A percentile compares a stretch with the other conserved stretches of the same genome.
Conservation (phyloP, 2,113 vertebrate genomes). For the Hipposideros armiger region DNA sequence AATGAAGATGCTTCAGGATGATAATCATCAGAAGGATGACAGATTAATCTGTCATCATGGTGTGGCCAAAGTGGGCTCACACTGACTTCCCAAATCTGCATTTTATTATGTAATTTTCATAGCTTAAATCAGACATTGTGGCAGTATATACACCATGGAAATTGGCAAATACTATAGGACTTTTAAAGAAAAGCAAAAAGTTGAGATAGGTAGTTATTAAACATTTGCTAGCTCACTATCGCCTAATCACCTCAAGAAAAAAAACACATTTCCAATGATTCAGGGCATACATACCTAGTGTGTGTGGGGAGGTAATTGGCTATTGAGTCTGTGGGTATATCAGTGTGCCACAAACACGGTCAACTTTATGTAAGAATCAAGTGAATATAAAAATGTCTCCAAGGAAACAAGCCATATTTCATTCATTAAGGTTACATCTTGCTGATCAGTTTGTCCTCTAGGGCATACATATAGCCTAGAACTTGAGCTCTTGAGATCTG, state of each 20-base stretch:
- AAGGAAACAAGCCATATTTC: background rate
- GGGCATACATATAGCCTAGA: background rate
- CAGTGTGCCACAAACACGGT: background rate
- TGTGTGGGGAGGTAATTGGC: background rate
- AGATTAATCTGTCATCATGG: background rate
- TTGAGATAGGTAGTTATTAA: background rate
- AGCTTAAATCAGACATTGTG: background rate
- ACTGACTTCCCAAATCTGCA: background rate
- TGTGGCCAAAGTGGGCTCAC: background rate
- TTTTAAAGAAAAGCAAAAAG: background rate
- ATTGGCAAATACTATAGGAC: background rate
- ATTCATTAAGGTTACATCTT: background rate
- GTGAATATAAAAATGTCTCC: background rate
- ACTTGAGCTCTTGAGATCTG: background rate
- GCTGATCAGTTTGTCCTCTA: background rate
- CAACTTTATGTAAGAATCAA: background rate
- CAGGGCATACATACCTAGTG: background rate
- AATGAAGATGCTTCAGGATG: background rate
- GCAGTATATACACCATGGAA: background rate
- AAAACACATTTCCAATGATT: background rate
- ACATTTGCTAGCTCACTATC: background rate
- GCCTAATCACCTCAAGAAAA: background rate
- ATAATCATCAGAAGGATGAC: background rate
- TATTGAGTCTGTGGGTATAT: background rate
- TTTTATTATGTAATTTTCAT: background rate